Conservation (phyloP, 2,888 invertebrate species). For the Lordiphosa fenestrarum region DNA sequence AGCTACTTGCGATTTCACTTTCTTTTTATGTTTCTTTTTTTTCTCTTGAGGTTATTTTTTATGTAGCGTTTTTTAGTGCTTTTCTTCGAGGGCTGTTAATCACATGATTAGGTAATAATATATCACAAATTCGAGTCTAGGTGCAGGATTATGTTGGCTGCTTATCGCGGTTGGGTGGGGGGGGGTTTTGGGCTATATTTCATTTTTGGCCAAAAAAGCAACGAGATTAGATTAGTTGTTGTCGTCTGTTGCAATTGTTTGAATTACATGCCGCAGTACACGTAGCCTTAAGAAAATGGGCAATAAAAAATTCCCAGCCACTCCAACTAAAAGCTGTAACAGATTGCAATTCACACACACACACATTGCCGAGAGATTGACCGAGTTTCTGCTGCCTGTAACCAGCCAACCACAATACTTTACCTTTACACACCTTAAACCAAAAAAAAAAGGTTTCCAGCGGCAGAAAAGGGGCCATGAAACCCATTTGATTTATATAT, state of each 20-base stretch:
- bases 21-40: conserved; percentile 30
- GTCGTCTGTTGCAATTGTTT: conserved; percentile 22
- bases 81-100: conserved; percentile 40
- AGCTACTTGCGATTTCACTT: conserved; percentile 31
- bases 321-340: conserved; percentile 5
- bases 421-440: conserved; percentile 10
- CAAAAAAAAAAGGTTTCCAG: conserved; percentile 18
- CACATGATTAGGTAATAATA: conserved; percentile 59
- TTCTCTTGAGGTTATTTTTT: conserved; percentile 17
- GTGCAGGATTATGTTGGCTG: conserved; percentile 32
- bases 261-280: conserved; percentile 7
- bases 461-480: conserved; percentile 37
- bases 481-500: conserved; percentile 54
- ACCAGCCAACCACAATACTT: background rate
- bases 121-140: conserved; percentile 1
- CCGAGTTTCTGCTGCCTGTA: conserved; percentile 7
- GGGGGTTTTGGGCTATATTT: conserved; percentile 1
- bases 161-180: conserved; percentile 40
- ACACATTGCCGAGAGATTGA: conserved; percentile 2
- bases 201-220: conserved; percentile 23
- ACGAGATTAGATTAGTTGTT: conserved; percentile 36
- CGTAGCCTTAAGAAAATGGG: conserved; percentile 6
- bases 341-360: conserved; percentile 14
- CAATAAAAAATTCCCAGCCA: conserved; percentile 12
- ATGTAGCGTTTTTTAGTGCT: conserved; percentile 41